Conservation (phyloP, 1,140 invertebrate genomes). For the Temnothorax nylanderi region DNA sequence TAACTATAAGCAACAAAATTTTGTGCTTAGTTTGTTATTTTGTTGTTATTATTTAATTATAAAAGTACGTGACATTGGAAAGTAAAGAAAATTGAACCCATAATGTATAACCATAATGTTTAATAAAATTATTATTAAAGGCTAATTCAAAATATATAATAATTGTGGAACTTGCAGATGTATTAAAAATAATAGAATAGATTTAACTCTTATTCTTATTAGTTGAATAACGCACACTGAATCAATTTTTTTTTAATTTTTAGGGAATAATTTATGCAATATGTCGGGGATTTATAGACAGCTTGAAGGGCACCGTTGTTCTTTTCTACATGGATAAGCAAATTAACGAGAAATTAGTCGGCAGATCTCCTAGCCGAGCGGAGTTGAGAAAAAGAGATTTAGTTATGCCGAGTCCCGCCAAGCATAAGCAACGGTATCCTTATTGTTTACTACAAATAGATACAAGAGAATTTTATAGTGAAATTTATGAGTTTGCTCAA, state of each 20-base stretch:
- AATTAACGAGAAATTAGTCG: constrained; percentile 88
- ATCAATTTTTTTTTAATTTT: constrained; percentile 73
- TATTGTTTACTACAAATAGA: neutral
- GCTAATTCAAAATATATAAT: neutral
- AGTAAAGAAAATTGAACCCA: neutral
- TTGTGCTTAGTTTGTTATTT: neutral
- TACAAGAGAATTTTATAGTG: neutral
- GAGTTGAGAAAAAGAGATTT: constrained; percentile 84
- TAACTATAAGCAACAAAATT: neutral
- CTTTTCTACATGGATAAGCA: constrained; percentile 91
- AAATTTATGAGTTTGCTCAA: neutral
- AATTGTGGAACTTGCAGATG: neutral
- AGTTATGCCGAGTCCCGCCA: constrained; percentile 79
- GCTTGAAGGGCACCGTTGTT: constrained; percentile 89
- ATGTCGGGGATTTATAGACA: constrained; percentile 89
- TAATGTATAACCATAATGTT: neutral
- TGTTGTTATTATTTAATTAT: neutral
- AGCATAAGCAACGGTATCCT: constrained; percentile 85
- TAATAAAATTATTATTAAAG: neutral
- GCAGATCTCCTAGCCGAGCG: constrained; percentile 85
- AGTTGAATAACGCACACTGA: neutral
- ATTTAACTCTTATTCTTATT: neutral
- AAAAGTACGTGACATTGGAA: neutral
- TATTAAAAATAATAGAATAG: neutral
- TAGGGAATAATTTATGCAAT: constrained; percentile 89